Percentiles rank a stretch among this genome's conserved stretches.
Conservation (phyloP, 2,113 vertebrate species). For the Empidonax traillii region DNA sequence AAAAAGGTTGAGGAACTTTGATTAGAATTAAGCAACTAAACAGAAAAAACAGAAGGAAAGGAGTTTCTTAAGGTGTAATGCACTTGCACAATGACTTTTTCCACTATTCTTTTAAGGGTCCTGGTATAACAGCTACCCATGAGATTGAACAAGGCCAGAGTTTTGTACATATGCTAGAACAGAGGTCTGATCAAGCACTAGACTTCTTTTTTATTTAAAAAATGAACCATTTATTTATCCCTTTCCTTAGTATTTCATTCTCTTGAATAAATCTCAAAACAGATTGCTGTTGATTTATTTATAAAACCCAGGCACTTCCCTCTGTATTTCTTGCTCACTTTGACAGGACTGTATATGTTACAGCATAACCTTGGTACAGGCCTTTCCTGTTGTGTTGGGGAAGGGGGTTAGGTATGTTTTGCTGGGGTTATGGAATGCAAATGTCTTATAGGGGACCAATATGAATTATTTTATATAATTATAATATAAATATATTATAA, state of each 20-base stretch:
- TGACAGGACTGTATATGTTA: fast-evolving
- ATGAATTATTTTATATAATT: neutral
- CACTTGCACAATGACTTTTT: neutral
- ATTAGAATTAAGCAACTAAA: neutral
- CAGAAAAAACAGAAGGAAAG: neutral
- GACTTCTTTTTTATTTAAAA: neutral
- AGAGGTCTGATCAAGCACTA: neutral
- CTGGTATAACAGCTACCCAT: fast-evolving
- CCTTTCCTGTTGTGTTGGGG: neutral
- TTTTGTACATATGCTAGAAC: neutral
- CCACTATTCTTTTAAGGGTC: neutral
- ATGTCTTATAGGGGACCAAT: neutral
- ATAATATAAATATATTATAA: neutral
- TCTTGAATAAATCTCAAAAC: neutral
- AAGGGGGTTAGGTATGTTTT: neutral
- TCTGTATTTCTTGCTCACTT: neutral
- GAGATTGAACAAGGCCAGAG: neutral
- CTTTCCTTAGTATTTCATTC: fast-evolving
- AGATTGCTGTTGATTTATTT: fast-evolving
- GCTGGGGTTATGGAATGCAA: neutral
- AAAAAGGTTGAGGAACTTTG: neutral
- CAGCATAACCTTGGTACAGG: fast-evolving
- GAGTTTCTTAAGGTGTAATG: neutral
- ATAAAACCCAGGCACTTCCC: neutral
- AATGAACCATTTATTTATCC: neutral